Evolutionary conservation across 2,113 vertebrate genomes (phyloP).

Genomic region (Lates calcarifer): DNA sequence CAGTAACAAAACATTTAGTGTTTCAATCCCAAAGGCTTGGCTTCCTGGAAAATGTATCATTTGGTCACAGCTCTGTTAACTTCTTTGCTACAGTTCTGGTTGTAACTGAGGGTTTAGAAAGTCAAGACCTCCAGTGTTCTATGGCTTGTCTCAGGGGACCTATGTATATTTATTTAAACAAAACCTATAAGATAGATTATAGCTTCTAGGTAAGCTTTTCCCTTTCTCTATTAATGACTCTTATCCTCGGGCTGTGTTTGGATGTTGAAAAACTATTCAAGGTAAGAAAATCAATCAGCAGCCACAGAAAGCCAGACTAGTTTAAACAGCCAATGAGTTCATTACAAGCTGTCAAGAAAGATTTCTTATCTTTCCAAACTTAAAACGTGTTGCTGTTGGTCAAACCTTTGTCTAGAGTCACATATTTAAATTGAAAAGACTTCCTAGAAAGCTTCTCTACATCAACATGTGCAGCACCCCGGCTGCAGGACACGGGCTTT

Average conservation of each 20-base stretch:
- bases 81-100: conserved; percentile 39
- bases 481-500: conserved; percentile 46
- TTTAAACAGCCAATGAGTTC: conserved; percentile 11
- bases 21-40: conserved; percentile 61
- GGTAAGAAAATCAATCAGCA: conserved; percentile 27
- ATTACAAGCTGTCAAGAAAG: conserved; percentile 9
- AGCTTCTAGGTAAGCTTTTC: conserved; percentile 7
- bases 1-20: conserved; percentile 70
- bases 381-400: conserved; percentile 11
- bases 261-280: conserved; percentile 32
- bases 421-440: conserved; percentile 49
- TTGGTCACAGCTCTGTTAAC: conserved; percentile 60
- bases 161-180: conserved; percentile 46
- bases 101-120: conserved; percentile 35
- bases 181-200: conserved; percentile 17
- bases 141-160: conserved; percentile 24
- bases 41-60: conserved; percentile 71
- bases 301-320: neutral
- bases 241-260: conserved; percentile 19
- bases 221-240: conserved; percentile 24
- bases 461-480: conserved; percentile 33
- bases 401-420: conserved; percentile 42
- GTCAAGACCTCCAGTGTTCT: conserved; percentile 35
- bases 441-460: conserved; percentile 61
- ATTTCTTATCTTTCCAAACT: conserved; percentile 36